phyloP scores from a whole-genome alignment of 2,888 invertebrate genomes.

The Chrysina gloriosa region DNA sequence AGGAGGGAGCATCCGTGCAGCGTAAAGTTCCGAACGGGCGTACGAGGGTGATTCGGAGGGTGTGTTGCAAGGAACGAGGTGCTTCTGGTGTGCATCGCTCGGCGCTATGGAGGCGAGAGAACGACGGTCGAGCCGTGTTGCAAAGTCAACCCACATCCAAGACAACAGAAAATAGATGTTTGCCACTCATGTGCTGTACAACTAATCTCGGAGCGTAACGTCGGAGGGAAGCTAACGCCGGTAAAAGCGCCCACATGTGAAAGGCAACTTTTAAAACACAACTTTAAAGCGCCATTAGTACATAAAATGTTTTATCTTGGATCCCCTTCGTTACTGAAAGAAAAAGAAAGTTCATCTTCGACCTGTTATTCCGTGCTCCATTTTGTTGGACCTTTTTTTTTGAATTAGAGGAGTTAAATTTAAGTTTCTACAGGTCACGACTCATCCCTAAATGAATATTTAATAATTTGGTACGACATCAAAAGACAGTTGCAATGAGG shows the following conservation, averaged over 20 bases:
- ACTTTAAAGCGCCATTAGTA: constrained; percentile 37
- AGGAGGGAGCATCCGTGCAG: constrained; percentile 16
- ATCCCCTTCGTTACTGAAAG: background rate
- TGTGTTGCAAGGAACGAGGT: background rate
- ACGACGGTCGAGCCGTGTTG: constrained; percentile 25
- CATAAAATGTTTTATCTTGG: constrained; percentile 31
- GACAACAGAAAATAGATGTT: constrained; percentile 40
- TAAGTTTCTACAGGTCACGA: too few species aligned
- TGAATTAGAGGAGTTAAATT: background rate
- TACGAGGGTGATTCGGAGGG: background rate
- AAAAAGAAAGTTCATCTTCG: constrained; percentile 24
- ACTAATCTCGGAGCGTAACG: constrained; percentile 26
- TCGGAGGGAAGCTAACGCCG: constrained; percentile 10
- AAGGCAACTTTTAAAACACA: constrained; percentile 36
- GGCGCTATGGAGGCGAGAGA: constrained; percentile 16
- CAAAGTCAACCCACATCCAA: constrained; percentile 38
- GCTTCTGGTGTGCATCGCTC: background rate
- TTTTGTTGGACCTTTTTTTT: background rate
- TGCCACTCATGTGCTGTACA: constrained; percentile 36
- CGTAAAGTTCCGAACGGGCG: constrained; percentile 14
- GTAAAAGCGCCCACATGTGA: constrained; percentile 29
- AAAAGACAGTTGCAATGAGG: too few species aligned
- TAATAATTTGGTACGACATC: too few species aligned
- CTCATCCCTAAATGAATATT: too few species aligned
- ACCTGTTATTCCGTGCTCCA: background rate